Evolutionary conservation across 2,113 vertebrate genomes (phyloP).

Genomic region (Oreocharis arfaki): DNA sequence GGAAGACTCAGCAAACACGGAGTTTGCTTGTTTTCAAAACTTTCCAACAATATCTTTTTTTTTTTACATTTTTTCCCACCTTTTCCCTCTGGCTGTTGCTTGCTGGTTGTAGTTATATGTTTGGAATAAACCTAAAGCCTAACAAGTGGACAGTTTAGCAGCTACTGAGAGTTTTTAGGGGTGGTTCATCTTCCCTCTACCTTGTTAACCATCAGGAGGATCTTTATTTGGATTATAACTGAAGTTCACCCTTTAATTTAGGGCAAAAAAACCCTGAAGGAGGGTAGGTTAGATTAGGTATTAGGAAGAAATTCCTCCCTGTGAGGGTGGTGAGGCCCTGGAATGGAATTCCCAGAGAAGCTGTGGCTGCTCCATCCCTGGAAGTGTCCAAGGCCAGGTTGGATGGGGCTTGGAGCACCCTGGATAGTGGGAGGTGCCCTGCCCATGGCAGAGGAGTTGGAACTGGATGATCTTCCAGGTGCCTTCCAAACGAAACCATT

Average conservation of each 20-base stretch:
- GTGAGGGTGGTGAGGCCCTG: neutral
- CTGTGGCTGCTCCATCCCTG: neutral
- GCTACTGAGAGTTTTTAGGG: neutral
- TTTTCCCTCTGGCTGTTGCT: neutral
- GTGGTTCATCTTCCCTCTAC: neutral
- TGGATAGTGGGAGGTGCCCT: neutral
- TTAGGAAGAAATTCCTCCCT: neutral
- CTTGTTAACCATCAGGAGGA: neutral
- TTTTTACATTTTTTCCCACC: accelerated
- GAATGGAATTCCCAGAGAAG: neutral
- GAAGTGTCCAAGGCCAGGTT: neutral
- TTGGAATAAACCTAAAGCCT: neutral
- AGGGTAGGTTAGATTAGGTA: neutral
- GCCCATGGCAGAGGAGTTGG: neutral
- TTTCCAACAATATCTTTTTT: neutral
- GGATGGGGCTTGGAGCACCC: accelerated
- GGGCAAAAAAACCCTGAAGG: accelerated
- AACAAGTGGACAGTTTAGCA: neutral
- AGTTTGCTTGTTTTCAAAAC: neutral
- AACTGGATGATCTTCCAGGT: neutral
- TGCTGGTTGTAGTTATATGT: neutral
- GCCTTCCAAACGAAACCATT: neutral
- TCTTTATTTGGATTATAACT: neutral
- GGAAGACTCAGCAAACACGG: neutral
- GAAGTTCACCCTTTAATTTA: neutral